Evolutionary conservation across 2,888 invertebrate species (phyloP), one percentile per base, ranked within the genome.

Genomic region (Sesia apiformis): DNA sequence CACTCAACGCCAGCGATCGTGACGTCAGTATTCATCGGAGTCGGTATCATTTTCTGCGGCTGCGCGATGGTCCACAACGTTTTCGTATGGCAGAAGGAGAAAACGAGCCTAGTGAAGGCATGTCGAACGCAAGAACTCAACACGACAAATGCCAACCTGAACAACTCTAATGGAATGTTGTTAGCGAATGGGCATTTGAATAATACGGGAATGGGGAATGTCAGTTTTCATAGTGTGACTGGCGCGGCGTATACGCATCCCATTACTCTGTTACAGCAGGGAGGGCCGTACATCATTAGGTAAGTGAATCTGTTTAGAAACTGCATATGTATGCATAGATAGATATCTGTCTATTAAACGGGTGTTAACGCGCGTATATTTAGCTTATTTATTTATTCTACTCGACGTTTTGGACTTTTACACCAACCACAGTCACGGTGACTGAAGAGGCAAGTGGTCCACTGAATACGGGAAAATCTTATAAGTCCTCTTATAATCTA

Each of bases 31-130:
- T 93, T 97, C 72, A 95, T 97, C 60, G 96, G 97, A 5, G 91
- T 96, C 23, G 97, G 97, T 3, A 96, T 97, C 58, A 92, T 97
- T 49, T 97, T 97, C 85, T 97, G 97, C 76, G 96, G 97, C 63
- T 95, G 96, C 69, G 96, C 97, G 38, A 96, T 97, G 93, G 96
- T 97, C 23, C 97, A 98, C 88, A 97, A 97, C 83, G 96, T 96
- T 7, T 97, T 97, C 81, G 94, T 97, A 52, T 98, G 97, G 97
- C 96, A 97, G 83, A 94, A 94, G 77, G 96, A 96, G 79, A 96
- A 96, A 84, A 96, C 96, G 1, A 95, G 94, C 65, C 93, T 95
- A 54, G 95, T 95, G 40, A 93, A 93, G 69, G 93, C 93, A 5
- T 74, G 91, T 43, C 64, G 89, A 42, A 66, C 74, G 49, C 84